These are phyloP conservation scores for Scalopus aquaticus DNA, from an alignment of 2,113 vertebrate species.

Conservation along the genomic window DNA sequence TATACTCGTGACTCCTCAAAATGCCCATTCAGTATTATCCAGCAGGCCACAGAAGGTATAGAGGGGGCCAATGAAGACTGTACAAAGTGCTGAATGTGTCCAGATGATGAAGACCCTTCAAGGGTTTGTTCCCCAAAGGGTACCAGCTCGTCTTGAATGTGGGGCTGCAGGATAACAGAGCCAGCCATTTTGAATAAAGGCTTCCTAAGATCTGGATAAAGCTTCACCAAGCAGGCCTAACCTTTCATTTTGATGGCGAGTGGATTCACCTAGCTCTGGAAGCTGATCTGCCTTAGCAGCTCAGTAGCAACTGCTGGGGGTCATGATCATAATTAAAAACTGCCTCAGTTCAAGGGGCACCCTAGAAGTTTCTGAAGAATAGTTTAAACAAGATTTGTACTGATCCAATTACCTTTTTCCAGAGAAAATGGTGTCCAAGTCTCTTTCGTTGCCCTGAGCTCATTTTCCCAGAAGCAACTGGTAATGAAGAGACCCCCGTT, in stretches of 20 bases:
- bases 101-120: neutral
- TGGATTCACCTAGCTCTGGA: conserved; percentile 21
- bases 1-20: neutral
- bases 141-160: neutral
- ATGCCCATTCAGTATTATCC: neutral
- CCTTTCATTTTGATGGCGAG: conserved; percentile 18
- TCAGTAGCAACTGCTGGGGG: conserved; percentile 45
- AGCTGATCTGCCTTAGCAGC: conserved; percentile 36
- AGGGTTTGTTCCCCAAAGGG: neutral
- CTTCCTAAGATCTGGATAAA: neutral
- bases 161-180: neutral
- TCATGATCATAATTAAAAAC: conserved; percentile 50
- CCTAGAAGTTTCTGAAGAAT: conserved; percentile 6
- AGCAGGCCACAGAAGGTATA: neutral
- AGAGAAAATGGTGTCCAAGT: neutral
- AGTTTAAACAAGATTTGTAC: conserved; percentile 49
- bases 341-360: conserved; percentile 25
- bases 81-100: neutral
- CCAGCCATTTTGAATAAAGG: conserved; percentile 39
- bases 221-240: neutral
- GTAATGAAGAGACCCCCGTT: neutral
- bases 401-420: conserved; percentile 41
- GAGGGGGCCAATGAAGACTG: neutral
- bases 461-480: conserved; percentile 2
- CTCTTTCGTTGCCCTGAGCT: neutral